These are phyloP conservation scores for Trichoplusia ni DNA, from an alignment of 1,140 invertebrate genomes.

Conservation along the genomic window DNA sequence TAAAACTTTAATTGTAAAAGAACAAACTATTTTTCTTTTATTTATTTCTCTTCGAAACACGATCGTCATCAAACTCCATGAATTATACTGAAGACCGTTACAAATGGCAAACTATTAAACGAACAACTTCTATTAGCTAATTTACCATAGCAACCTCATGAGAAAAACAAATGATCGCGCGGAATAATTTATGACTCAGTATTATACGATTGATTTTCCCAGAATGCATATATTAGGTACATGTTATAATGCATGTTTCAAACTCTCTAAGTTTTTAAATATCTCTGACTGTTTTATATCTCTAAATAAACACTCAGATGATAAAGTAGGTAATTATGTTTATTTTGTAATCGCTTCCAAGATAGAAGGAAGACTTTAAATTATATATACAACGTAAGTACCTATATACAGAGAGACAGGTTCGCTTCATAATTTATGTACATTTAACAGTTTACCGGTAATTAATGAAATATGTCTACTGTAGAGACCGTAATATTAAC, in stretches of 20 bases:
- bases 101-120: too few species aligned
- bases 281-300: not conserved
- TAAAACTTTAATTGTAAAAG: too few species aligned
- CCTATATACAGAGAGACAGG: not conserved
- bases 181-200: not conserved
- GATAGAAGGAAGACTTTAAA: too few species aligned
- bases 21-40: too few species aligned
- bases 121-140: not conserved
- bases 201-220: not conserved
- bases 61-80: too few species aligned
- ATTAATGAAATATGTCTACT: too few species aligned
- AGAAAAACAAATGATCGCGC: not conserved
- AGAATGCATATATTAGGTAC: not conserved
- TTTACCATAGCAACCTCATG: not conserved
- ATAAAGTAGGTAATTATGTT: constrained; percentile 7
- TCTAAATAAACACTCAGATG: not conserved
- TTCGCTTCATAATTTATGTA: too few species aligned
- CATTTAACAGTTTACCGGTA: too few species aligned
- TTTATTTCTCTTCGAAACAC: too few species aligned
- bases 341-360: constrained; percentile 11
- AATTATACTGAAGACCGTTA: too few species aligned
- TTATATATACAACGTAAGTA: constrained; percentile 3
- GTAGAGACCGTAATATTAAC: too few species aligned
- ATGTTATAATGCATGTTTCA: not conserved
- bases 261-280: not conserved